Conservation (phyloP, 2,113 vertebrate species). For the Theropithecus gelada region DNA sequence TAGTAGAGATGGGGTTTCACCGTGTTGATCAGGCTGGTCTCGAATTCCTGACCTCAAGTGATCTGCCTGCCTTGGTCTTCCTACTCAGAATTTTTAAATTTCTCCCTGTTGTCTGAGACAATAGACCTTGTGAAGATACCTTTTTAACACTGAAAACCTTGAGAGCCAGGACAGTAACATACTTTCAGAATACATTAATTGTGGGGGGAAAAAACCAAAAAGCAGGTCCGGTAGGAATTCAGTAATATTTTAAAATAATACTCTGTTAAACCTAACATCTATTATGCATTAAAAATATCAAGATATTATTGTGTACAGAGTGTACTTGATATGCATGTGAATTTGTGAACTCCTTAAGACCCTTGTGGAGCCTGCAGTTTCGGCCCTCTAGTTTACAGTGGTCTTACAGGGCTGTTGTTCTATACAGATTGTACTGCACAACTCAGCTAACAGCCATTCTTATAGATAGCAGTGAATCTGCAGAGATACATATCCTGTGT, state of each 20-base stretch:
- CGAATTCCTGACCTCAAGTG: too few relatives aligned
- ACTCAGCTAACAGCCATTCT: neutral
- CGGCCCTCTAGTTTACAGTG: neutral
- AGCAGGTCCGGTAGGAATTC: neutral
- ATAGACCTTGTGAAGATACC: neutral
- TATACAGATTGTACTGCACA: neutral
- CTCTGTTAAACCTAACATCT: neutral
- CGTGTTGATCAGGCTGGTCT: too few relatives aligned
- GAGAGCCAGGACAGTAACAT: neutral
- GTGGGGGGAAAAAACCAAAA: neutral
- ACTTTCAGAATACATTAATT: neutral
- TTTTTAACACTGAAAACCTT: slow-evolving; percentile 32
- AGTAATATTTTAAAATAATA: slow-evolving; percentile 36
- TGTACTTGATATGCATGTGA: neutral
- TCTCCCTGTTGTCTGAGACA: neutral
- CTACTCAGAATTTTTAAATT: neutral
- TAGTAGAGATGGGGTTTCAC: too few relatives aligned
- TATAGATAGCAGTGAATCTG: neutral
- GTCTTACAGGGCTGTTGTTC: neutral
- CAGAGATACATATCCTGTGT: neutral
- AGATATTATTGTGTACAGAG: neutral
- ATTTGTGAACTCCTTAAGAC: neutral
- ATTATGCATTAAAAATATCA: neutral
- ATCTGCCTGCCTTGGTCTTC: neutral
- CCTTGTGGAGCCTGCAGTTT: neutral